These are phyloP conservation scores for Conops quadrifasciatus DNA, from an alignment of 2,888 invertebrate genomes.

Conservation along the genomic window DNA sequence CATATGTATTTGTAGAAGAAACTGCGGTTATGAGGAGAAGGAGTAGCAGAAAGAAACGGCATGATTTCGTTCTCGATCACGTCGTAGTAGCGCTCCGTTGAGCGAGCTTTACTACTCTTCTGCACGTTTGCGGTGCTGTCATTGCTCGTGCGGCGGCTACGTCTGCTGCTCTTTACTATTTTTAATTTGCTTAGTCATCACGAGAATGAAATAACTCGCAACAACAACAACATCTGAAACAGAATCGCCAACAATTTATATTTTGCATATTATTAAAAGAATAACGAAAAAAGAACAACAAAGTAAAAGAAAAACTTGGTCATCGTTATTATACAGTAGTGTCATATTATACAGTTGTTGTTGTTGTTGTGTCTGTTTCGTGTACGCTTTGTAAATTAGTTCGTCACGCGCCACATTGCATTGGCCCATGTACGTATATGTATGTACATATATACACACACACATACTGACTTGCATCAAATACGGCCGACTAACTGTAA, in stretches of 20 bases:
- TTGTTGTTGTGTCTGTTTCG: background rate
- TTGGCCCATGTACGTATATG: background rate
- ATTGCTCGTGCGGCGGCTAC: background rate
- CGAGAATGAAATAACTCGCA: slow-evolving; percentile 17
- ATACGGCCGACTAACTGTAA: too few relatives aligned
- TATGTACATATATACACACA: background rate
- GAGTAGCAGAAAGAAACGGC: too few relatives aligned
- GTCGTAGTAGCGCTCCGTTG: too few relatives aligned
- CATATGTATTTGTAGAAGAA: too few relatives aligned
- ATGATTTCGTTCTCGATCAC: too few relatives aligned
- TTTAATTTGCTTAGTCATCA: slow-evolving; percentile 65
- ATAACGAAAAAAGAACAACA: background rate
- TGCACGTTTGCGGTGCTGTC: too few relatives aligned
- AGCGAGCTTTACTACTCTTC: too few relatives aligned
- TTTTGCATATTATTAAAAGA: slow-evolving; percentile 6
- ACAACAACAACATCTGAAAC: slow-evolving; percentile 11
- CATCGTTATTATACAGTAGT: too few relatives aligned
- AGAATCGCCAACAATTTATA: slow-evolving; percentile 6
- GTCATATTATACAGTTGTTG: background rate
- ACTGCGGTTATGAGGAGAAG: too few relatives aligned
- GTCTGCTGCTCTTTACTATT: slow-evolving; percentile 59
- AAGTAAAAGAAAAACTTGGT: background rate
- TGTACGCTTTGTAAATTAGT: background rate
- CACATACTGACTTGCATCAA: too few relatives aligned
- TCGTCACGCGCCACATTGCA: background rate